Percentiles rank a stretch among this genome's conserved stretches.
Conservation (phyloP, 2,113 vertebrate species). For the Scomber colias region DNA sequence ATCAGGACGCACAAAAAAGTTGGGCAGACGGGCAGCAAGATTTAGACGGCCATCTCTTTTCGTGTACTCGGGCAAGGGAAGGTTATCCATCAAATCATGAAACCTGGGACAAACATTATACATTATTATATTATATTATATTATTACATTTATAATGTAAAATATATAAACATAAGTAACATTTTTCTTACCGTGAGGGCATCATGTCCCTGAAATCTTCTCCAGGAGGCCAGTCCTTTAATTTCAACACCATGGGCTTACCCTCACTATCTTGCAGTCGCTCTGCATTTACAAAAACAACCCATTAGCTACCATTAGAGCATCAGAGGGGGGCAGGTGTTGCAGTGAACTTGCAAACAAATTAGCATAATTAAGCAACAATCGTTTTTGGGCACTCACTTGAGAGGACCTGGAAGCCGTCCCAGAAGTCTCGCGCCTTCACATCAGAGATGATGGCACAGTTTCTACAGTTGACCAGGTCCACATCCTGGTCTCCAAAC, state of each 20-base stretch:
- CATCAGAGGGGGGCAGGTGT: neutral
- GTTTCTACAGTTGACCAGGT: constrained; percentile 98
- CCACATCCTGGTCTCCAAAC: constrained; percentile 98
- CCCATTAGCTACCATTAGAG: neutral
- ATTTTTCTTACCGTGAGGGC: constrained; percentile 89
- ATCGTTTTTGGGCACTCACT: constrained; percentile 85
- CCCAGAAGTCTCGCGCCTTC: constrained; percentile 99
- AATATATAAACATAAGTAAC: neutral
- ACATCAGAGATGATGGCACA: constrained; percentile 98
- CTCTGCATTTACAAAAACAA: constrained; percentile 80
- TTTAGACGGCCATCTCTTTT: constrained; percentile 98
- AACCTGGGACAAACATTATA: constrained; percentile 84
- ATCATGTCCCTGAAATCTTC: constrained; percentile 99
- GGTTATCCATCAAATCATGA: constrained; percentile 97
- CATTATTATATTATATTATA: no score
- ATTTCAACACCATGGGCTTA: constrained; percentile 96
- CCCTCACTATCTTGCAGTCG: constrained; percentile 92
- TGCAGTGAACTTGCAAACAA: neutral
- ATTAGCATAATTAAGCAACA: neutral
- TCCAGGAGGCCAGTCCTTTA: constrained; percentile 99
- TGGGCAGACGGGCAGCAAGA: constrained; percentile 95
- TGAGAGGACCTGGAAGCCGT: constrained; percentile 96
- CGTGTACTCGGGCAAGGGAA: constrained; percentile 98
- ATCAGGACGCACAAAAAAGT: constrained; percentile 98
- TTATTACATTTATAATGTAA: no score